Conservation (phyloP, 1,140 invertebrate species). For the Copidosoma floridanum region DNA sequence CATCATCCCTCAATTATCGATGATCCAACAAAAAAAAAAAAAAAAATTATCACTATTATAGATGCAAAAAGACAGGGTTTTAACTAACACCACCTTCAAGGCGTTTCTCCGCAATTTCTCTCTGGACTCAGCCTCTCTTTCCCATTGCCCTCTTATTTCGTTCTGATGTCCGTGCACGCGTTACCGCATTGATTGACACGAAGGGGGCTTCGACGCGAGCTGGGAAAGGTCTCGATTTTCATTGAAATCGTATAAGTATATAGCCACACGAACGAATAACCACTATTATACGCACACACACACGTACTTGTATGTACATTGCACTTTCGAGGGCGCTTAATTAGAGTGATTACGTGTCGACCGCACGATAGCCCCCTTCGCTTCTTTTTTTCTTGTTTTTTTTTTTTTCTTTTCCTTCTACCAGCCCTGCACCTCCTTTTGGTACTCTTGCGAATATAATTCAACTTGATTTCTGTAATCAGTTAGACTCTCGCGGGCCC, state of each 20-base stretch:
- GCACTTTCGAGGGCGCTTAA: background rate
- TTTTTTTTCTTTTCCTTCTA: no score
- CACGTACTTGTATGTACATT: no score
- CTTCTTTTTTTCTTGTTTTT: no score
- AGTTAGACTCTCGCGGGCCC: no score
- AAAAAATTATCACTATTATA: no score
- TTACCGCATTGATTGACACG: conserved; percentile 9
- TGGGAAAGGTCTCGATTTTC: conserved; percentile 14
- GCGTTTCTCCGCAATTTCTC: background rate
- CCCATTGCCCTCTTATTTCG: no score
- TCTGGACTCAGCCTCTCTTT: background rate
- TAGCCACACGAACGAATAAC: background rate
- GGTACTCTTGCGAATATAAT: conserved; percentile 11
- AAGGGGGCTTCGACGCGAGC: background rate
- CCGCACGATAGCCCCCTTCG: no score
- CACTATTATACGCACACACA: background rate
- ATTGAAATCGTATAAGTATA: conserved; percentile 3
- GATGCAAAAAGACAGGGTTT: no score
- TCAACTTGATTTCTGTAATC: conserved; percentile 13
- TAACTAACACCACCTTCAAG: no score
- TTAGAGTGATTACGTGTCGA: conserved; percentile 15
- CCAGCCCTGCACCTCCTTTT: background rate
- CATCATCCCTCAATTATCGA: no score
- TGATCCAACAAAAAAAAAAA: no score
- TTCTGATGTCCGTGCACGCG: background rate